Conservation (phyloP, 2,888 invertebrate species). For the Drosophila setosimentum region DNA sequence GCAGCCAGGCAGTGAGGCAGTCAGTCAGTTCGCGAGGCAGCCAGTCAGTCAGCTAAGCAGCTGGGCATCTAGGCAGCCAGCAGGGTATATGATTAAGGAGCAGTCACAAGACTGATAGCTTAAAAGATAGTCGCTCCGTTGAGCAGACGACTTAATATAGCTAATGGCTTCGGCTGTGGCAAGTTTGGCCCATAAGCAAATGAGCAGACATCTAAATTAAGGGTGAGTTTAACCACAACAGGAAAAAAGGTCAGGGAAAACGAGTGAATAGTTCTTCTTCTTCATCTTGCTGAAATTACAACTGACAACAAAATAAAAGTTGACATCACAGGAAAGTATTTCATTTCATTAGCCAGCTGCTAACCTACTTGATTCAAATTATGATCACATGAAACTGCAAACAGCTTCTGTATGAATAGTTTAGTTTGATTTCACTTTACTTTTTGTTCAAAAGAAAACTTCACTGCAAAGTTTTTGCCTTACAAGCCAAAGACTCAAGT, state of each 20-base stretch:
- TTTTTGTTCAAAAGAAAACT: conserved; percentile 18
- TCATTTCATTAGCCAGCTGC: not conserved
- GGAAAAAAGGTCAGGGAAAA: not conserved
- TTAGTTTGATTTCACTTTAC: conserved; percentile 5
- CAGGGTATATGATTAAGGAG: conserved; percentile 39
- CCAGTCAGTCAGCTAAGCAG: not conserved
- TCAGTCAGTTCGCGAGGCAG: not conserved
- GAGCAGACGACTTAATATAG: conserved; percentile 35
- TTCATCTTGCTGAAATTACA: conserved; percentile 12
- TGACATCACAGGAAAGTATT: conserved; percentile 13
- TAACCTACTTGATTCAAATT: not conserved
- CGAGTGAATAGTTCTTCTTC: not conserved
- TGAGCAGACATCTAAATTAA: conserved; percentile 16
- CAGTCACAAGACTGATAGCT: conserved; percentile 4
- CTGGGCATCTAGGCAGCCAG: not conserved
- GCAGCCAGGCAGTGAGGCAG: not conserved
- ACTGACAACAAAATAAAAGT: conserved; percentile 6
- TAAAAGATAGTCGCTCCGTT: conserved; percentile 13
- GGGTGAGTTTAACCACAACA: not conserved
- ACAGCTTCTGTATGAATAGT: conserved; percentile 2
- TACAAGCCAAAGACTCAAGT: conserved; percentile 33
- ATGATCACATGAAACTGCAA: not conserved
- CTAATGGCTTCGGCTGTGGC: conserved; percentile 40
- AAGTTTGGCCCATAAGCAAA: conserved; percentile 40
- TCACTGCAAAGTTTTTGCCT: not conserved